Base-by-base conservation (phyloP, 2,113 vertebrate genomes). In the Dasyprocta punctata region DNA sequence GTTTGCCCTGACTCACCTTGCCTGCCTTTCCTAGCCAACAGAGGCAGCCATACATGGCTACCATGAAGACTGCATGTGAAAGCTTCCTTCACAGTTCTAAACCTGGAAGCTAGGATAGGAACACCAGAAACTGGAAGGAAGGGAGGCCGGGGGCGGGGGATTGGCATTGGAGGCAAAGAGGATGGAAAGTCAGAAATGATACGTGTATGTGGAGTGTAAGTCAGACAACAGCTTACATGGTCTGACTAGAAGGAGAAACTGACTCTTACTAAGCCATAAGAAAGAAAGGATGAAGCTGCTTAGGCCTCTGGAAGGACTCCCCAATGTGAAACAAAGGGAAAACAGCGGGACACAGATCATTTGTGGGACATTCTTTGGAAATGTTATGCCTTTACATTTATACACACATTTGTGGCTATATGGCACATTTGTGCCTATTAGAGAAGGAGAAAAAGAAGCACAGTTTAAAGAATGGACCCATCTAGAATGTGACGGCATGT, bases 191-290 rank as follows among this genome's bases (percentile, higher is more conserved):
- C 17, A 38, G 24, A 24, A 22, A 8, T 38, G 26, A 7, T 13
- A 2, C n/a, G 14, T 41, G 54, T 28, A 77, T 26, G 33, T 22
- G 5, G 22, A 17, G 5, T 58, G 8, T 56, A 5, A 85, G 10
- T 4, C 5, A 0, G 60, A 54, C 16, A 38, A 12, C 12, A 2
- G 33, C 28, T 20, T 16, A 6, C 67, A 16, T 0, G 4, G 30
- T 38, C 52, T 33, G 7, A 38, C 2, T 3, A 11, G 16, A 16
- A 71, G 56, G 14, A 14, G 41, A 33, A 49, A 30, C 16, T 7
- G 2, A 19, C 49, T 86, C 71, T 52, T 8, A 52, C 0, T 47
- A 22, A 41, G 47, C 41, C 19, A 61, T n/a, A 16, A 26, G 30
- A 60, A 61, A 38, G 24, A 3, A 86, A 47, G 41, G 5, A n/a